phyloP scores from a whole-genome alignment of 2,888 invertebrate species.

The Busseola fusca region DNA sequence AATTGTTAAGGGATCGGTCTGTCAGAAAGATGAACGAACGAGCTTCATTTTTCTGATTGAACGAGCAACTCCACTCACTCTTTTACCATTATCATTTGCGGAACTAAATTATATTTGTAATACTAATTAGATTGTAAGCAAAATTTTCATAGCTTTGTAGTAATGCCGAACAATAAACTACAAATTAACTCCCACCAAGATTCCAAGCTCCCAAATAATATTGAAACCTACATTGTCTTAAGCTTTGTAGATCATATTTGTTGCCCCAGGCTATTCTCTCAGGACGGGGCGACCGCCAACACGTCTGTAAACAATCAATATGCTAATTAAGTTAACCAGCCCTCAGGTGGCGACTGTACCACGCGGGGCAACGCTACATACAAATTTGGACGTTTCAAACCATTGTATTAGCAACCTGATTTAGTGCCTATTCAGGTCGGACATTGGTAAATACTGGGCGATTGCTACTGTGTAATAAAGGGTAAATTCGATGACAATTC shows the following conservation, averaged over 20 bases:
- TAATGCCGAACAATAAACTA: slow-evolving; percentile 12
- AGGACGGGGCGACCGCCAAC: slow-evolving; percentile 52
- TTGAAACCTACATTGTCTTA: slow-evolving; percentile 44
- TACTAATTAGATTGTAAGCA: not conserved
- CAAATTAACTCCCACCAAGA: slow-evolving; percentile 16
- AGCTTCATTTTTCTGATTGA: no score
- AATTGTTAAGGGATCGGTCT: not conserved
- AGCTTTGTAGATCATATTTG: slow-evolving; percentile 51
- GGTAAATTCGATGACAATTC: slow-evolving; percentile 20
- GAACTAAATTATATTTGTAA: not conserved
- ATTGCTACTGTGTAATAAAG: slow-evolving; percentile 24
- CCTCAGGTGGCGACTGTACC: slow-evolving; percentile 68
- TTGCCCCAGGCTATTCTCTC: slow-evolving; percentile 45
- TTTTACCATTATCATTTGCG: not conserved
- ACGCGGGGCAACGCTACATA: slow-evolving; percentile 55
- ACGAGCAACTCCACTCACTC: not conserved
- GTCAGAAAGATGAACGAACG: not conserved
- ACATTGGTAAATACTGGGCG: slow-evolving; percentile 35
- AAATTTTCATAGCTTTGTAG: not conserved
- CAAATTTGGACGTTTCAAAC: slow-evolving; percentile 58
- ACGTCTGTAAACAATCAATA: slow-evolving; percentile 82
- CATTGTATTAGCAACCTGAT: slow-evolving; percentile 58
- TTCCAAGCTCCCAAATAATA: slow-evolving; percentile 29
- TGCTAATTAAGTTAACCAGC: slow-evolving; percentile 77
- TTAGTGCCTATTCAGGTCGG: slow-evolving; percentile 49